These are phyloP conservation scores for Torymus aiolomorphi DNA, from an alignment of 2,888 invertebrate genomes.

Conservation along the genomic window DNA sequence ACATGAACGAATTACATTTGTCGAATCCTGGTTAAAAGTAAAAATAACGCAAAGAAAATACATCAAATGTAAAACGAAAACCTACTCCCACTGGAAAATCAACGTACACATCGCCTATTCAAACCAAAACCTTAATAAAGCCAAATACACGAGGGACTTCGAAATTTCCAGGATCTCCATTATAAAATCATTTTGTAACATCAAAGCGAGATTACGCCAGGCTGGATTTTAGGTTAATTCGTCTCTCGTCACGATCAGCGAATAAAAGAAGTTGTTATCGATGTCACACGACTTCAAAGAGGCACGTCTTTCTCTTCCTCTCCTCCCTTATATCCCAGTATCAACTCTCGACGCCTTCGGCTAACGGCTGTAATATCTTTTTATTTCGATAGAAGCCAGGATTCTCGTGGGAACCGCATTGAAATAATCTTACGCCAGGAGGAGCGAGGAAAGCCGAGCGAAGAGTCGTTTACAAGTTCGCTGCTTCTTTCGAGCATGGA, in stretches of 20 bases:
- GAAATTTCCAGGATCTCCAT: neutral
- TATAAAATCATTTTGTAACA: neutral
- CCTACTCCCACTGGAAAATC: too few relatives aligned
- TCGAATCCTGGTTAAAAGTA: too few relatives aligned
- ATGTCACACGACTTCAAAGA: neutral
- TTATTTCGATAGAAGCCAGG: neutral
- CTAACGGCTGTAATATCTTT: neutral
- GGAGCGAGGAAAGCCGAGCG: neutral
- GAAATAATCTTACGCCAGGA: neutral
- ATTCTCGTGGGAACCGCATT: neutral
- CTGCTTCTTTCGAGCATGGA: neutral
- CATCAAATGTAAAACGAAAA: too few relatives aligned
- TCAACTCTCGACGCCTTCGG: neutral
- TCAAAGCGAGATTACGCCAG: conserved; percentile 1
- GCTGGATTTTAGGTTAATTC: neutral
- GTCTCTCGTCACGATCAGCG: neutral
- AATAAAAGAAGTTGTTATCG: neutral
- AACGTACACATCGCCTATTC: too few relatives aligned
- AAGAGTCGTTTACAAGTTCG: too few relatives aligned
- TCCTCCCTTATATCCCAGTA: neutral
- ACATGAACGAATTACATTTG: too few relatives aligned
- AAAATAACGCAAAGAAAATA: too few relatives aligned
- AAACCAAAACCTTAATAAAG: too few relatives aligned
- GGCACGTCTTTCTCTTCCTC: too few relatives aligned
- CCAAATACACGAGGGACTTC: neutral